Evolutionary conservation across 2,113 vertebrate genomes (phyloP).

Genomic region (Cyanoramphus novaezelandiae): DNA sequence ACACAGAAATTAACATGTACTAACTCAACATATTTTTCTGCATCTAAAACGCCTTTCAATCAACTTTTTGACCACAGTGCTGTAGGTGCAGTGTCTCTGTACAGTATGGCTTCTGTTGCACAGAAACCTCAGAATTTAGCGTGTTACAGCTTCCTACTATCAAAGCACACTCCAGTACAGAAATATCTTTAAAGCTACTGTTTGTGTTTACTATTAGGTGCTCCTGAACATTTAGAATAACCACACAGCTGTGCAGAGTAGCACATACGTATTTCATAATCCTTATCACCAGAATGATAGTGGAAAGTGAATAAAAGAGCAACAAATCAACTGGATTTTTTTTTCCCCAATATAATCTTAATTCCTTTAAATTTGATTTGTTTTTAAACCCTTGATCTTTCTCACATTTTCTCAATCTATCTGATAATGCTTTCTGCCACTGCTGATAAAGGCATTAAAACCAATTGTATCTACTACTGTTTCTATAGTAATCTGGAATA

Average conservation of each 20-base stretch:
- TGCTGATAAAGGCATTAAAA: slow-evolving; percentile 48
- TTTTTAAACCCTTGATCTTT: slow-evolving; percentile 54
- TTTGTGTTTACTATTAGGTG: slow-evolving; percentile 66
- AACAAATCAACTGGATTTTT: slow-evolving; percentile 6
- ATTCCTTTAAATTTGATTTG: slow-evolving; percentile 61
- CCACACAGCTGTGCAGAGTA: slow-evolving; percentile 32
- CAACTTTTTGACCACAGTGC: slow-evolving; percentile 62
- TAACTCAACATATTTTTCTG: slow-evolving; percentile 50
- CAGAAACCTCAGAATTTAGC: slow-evolving; percentile 70
- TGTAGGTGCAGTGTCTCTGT: slow-evolving; percentile 58
- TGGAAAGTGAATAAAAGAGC: slow-evolving; percentile 28
- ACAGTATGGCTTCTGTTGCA: slow-evolving; percentile 70
- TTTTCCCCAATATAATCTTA: slow-evolving; percentile 39
- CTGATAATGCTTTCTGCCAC: slow-evolving; percentile 43
- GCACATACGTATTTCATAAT: slow-evolving; percentile 56
- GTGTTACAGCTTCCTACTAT: slow-evolving; percentile 65
- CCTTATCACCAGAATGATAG: slow-evolving; percentile 23
- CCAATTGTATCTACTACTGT: slow-evolving; percentile 39
- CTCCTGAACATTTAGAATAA: slow-evolving; percentile 50
- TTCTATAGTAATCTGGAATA: slow-evolving; percentile 45
- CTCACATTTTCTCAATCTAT: slow-evolving; percentile 36
- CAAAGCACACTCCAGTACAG: slow-evolving; percentile 53
- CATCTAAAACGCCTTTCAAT: slow-evolving; percentile 63
- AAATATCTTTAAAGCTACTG: slow-evolving; percentile 65
- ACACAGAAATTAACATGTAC: slow-evolving; percentile 31